Percentiles rank a stretch among this genome's conserved stretches.
Conservation (phyloP, 2,113 vertebrate species). For the Sorex fumeus region DNA sequence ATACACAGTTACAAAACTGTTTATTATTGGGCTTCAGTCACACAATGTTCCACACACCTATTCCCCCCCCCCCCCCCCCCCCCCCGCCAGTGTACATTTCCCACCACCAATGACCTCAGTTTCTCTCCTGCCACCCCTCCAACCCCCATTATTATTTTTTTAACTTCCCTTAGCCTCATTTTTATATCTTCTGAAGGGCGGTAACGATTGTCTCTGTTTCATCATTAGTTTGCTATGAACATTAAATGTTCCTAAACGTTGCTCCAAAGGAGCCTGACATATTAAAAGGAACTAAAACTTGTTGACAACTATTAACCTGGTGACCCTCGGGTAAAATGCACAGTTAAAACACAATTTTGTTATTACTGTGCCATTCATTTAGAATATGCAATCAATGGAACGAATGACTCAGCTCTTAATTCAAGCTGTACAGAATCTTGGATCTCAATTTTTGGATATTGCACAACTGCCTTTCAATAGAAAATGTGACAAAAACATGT, state of each 20-base stretch:
- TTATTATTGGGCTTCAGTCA: too few species aligned
- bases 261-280: not conserved
- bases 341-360: constrained; percentile 13
- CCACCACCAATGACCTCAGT: too few species aligned
- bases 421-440: constrained; percentile 58
- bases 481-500: constrained; percentile 63
- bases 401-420: constrained; percentile 49
- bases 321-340: constrained; percentile 2
- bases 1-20: too few species aligned
- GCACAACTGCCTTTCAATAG: constrained; percentile 62
- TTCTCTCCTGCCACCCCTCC: too few species aligned
- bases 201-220: not conserved
- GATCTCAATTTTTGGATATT: constrained; percentile 62
- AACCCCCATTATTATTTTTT: not conserved
- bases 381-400: constrained; percentile 50
- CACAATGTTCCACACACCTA: too few species aligned
- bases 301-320: constrained; percentile 17
- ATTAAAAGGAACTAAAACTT: not conserved
- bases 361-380: constrained; percentile 20
- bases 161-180: not conserved
- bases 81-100: too few species aligned
- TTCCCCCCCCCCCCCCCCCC: too few species aligned
- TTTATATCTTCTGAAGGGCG: not conserved
- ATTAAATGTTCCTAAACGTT: not conserved
- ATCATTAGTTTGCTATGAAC: not conserved